These are phyloP conservation scores for Apostichopus leukothele DNA, from an alignment of 53 echinoderm and acorn worm species.

Conservation along the genomic window DNA sequence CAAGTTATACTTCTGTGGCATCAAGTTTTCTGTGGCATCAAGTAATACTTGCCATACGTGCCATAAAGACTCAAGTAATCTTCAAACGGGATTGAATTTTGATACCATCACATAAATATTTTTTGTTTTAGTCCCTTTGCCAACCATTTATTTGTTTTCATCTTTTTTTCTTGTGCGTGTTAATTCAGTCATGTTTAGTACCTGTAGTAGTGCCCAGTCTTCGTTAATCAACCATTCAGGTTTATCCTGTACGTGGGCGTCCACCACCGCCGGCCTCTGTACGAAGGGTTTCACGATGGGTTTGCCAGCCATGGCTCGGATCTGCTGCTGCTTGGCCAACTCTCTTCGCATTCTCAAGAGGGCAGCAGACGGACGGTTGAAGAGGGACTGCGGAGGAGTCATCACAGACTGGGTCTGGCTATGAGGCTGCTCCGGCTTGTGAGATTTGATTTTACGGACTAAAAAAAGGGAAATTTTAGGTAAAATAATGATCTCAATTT, in stretches of 20 bases:
- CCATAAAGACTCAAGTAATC: too few relatives aligned
- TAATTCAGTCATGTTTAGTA: slow-evolving; percentile 10
- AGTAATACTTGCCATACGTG: too few relatives aligned
- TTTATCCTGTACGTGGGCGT: slow-evolving; percentile 63
- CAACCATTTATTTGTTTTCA: too few relatives aligned
- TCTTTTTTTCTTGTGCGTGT: too few relatives aligned
- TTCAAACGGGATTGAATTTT: too few relatives aligned
- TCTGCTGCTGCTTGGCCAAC: slow-evolving; percentile 95
- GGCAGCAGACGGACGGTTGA: slow-evolving; percentile 95
- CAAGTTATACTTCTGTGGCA: too few relatives aligned
- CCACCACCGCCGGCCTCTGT: slow-evolving; percentile 61
- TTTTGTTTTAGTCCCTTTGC: too few relatives aligned
- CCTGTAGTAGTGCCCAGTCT: slow-evolving; percentile 98
- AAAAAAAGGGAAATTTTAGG: neutral
- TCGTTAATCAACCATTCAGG: slow-evolving; percentile 98
- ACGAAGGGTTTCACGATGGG: slow-evolving; percentile 85
- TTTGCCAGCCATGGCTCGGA: slow-evolving; percentile 76
- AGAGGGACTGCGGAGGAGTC: slow-evolving; percentile 93
- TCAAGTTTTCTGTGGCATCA: too few relatives aligned
- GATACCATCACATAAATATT: too few relatives aligned
- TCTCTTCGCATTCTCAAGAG: slow-evolving; percentile 77
- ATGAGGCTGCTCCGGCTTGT: slow-evolving; percentile 70
- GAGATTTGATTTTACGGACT: slow-evolving; percentile 82
- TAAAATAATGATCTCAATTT: too few relatives aligned
- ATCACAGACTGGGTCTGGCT: slow-evolving; percentile 66